Percentiles rank a stretch among this genome's conserved stretches.
phyloP scores from a whole-genome alignment of 2,888 invertebrate species.

The Tubulanus polymorphus region DNA sequence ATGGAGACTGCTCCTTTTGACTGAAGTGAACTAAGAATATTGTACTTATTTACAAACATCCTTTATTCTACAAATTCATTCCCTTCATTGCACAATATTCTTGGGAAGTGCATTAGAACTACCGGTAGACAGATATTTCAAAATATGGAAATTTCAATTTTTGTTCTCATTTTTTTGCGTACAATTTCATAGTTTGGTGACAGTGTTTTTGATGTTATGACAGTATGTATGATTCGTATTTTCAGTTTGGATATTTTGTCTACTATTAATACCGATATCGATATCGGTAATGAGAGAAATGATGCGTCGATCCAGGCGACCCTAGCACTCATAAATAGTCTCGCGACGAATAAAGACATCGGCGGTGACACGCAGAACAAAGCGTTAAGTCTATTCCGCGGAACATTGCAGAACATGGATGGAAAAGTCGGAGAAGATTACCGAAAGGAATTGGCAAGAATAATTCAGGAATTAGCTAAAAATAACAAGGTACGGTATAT shows the following conservation, averaged over 20 bases:
- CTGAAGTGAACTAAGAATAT: too few relatives aligned
- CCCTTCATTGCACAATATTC: too few relatives aligned
- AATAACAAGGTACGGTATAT: constrained; percentile 39
- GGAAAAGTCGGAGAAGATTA: constrained; percentile 34
- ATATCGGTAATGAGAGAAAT: constrained; percentile 42
- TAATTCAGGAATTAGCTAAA: constrained; percentile 35
- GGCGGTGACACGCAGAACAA: constrained; percentile 27
- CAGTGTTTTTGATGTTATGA: neutral
- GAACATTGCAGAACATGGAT: constrained; percentile 27
- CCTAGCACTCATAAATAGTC: constrained; percentile 29
- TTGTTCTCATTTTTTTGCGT: neutral
- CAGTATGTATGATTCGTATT: neutral
- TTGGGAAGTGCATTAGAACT: too few relatives aligned
- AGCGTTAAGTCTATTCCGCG: constrained; percentile 20
- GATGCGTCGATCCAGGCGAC: constrained; percentile 33
- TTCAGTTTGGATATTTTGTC: constrained; percentile 37
- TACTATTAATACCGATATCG: constrained; percentile 40
- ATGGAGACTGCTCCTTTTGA: too few relatives aligned
- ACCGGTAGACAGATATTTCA: too few relatives aligned
- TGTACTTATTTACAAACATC: too few relatives aligned
- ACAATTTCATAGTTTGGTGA: neutral
- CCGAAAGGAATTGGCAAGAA: constrained; percentile 33
- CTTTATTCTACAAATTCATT: too few relatives aligned
- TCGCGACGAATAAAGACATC: constrained; percentile 41
- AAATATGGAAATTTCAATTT: too few relatives aligned